Evolutionary conservation across 2,797 vertebrate genomes (phyloP), one percentile per base, ranked within the genome.

Genomic region (Anomalospiza imberbis): DNA sequence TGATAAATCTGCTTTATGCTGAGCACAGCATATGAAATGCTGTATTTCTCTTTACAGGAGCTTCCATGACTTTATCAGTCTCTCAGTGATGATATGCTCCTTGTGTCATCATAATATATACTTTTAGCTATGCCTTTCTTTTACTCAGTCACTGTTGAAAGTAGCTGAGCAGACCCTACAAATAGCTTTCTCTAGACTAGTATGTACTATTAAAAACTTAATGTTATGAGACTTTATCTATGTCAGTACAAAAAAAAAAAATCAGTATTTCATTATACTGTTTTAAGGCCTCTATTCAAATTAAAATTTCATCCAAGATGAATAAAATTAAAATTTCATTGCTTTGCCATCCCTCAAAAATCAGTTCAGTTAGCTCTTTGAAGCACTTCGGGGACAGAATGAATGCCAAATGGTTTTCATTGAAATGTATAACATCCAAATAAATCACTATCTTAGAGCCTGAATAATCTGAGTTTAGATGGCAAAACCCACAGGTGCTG

Each of bases 281-380:
- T 88, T 85, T 86, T 80, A 87, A 36, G 57, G 36, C 58, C n/a
- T 93, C 55, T 65, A 45, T 63, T 91, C 47, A 91, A 85, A 93
- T 96, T 95, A 94, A 91, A 91, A 63, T 90, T 96, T 93, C 48
- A 92, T 73, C 67, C 76, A 86, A 88, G 63, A 66, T 66, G 53
- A 84, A 72, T 58, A 42, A 89, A 89, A 84, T 65, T 77, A 78
- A 94, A 88, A 55, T 75, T 88, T 86, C 21, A 74, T 77, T 47
- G 10, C 66, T 85, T 93, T 79, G 45, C 54, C 82, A 75, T 89
- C 70, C 73, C 20, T 82, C 70, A 93, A 84, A 95, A 91, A 71
- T 85, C 68, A 71, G 73, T 66, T 66, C 58, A 60, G 55, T 85
- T 87, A 85, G 74, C 40, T 92, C 55, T 91, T 86, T 78, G 66